Percentiles rank a stretch among this genome's conserved stretches.
Conservation (phyloP, 2,888 invertebrate species). For the Crepidodera aurea region DNA sequence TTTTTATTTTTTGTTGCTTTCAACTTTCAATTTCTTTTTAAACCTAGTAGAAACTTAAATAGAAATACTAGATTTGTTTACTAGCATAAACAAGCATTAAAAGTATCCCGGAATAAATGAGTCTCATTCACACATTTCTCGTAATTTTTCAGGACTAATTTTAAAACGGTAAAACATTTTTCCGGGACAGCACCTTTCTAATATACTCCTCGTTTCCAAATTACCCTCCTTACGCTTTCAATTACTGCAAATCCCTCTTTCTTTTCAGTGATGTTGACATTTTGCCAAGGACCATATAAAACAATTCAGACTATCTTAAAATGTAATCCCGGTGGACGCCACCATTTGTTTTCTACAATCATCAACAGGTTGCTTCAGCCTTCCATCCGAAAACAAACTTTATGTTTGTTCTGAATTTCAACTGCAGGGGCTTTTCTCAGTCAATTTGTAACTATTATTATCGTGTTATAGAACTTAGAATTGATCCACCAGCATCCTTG, state of each 20-base stretch:
- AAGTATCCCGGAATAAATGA: no score
- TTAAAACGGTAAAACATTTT: no score
- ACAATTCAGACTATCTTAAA: constrained; percentile 35
- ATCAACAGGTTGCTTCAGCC: constrained; percentile 33
- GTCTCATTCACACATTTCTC: no score
- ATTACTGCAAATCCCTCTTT: constrained; percentile 16
- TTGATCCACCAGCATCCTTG: constrained; percentile 14
- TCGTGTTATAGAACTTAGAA: constrained; percentile 29
- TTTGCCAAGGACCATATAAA: constrained; percentile 31
- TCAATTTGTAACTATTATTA: constrained; percentile 34
- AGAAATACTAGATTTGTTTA: no score
- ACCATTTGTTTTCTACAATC: constrained; percentile 33
- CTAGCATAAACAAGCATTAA: no score
- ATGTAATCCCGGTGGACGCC: constrained; percentile 32
- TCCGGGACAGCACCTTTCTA: background rate
- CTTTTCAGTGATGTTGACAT: constrained; percentile 22
- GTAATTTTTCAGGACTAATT: no score
- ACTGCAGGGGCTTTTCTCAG: constrained; percentile 18
- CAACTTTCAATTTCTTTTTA: no score
- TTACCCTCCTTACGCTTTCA: constrained; percentile 12
- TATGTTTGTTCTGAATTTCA: constrained; percentile 29
- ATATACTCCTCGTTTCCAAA: background rate
- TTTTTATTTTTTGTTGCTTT: no score
- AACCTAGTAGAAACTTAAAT: no score
- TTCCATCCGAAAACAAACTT: constrained; percentile 30